Conservation (phyloP, 35 echinoderm and acorn worm genomes). For the Acanthaster planci region DNA sequence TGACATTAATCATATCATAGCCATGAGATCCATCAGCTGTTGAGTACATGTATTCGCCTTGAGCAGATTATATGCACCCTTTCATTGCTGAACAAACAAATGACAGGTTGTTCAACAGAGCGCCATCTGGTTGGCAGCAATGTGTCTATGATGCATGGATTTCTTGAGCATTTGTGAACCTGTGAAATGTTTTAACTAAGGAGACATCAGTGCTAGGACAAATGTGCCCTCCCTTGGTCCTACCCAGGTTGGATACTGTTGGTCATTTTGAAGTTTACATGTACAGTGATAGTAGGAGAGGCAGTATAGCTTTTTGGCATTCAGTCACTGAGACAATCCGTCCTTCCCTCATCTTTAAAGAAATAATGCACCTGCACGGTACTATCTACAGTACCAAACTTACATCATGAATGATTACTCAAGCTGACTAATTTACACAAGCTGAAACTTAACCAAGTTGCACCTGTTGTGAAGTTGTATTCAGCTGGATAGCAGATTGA, state of each 20-base stretch:
- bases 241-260: no score
- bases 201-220: no score
- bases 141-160: background rate
- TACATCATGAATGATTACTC: background rate
- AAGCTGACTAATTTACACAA: background rate
- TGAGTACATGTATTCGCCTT: background rate
- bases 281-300: background rate
- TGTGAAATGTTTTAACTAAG: no score
- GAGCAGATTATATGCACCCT: background rate
- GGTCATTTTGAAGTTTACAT: background rate
- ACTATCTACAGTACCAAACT: background rate
- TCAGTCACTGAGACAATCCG: background rate
- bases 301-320: background rate
- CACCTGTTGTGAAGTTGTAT: background rate
- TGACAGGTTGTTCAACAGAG: background rate
- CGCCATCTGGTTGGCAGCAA: background rate
- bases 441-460: background rate
- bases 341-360: background rate
- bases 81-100: background rate
- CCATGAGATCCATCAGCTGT: background rate
- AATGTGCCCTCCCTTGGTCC: no score
- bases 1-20: background rate
- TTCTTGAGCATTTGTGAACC: background rate
- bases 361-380: background rate
- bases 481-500: conserved; percentile 20